Percentiles rank a stretch among this genome's conserved stretches.
These are phyloP conservation scores for Polyodon spathula DNA, from an alignment of 2,113 vertebrate species.

Conservation along the genomic window DNA sequence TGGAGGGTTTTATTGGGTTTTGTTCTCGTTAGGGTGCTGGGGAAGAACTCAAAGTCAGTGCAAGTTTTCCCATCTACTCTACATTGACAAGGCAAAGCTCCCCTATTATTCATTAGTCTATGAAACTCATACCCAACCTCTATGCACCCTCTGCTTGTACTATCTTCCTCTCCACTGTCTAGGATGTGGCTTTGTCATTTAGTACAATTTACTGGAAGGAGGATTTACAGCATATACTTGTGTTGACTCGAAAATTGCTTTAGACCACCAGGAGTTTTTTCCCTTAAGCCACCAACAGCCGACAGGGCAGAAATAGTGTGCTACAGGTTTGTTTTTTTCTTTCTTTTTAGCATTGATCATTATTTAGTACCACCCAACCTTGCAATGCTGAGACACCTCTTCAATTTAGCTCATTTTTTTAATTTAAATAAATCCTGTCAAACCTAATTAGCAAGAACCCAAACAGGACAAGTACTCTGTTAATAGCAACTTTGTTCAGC, in stretches of 20 bases:
- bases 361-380: constrained; percentile 50
- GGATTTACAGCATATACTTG: constrained; percentile 36
- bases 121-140: too few species aligned
- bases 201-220: neutral
- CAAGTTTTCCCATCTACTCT: too few species aligned
- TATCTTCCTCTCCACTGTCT: too few species aligned
- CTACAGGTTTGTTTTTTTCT: constrained; percentile 24
- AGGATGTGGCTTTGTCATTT: neutral
- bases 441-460: constrained; percentile 67
- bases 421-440: constrained; percentile 73
- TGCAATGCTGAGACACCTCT: constrained; percentile 57
- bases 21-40: too few species aligned
- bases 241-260: constrained; percentile 50
- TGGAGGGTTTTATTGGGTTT: neutral
- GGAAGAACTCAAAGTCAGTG: too few species aligned
- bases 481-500: constrained; percentile 71
- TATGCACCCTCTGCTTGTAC: too few species aligned
- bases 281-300: constrained; percentile 19
- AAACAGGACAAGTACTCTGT: constrained; percentile 53
- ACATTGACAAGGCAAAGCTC: too few species aligned
- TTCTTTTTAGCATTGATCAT: constrained; percentile 42
- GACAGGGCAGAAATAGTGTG: constrained; percentile 16
- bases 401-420: constrained; percentile 47
- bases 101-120: too few species aligned
- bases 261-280: constrained; percentile 58